These are phyloP conservation scores for Pluvianellus socialis DNA, from an alignment of 2,113 vertebrate genomes.

Conservation along the genomic window DNA sequence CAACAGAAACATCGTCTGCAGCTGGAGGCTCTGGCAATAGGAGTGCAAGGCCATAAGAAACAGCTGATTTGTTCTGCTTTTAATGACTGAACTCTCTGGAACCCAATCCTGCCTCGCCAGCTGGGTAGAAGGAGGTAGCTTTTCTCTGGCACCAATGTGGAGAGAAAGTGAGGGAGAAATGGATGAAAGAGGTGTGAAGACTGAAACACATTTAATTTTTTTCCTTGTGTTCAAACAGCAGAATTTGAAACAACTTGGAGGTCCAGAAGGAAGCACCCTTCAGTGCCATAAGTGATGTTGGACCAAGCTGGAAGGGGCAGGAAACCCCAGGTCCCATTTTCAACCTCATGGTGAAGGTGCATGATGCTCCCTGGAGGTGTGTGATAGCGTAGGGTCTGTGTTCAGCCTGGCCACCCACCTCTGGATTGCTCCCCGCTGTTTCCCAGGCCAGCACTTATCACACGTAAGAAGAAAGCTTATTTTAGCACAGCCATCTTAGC, in stretches of 20 bases:
- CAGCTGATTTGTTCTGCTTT: too few species aligned
- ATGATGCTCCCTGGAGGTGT: rapidly evolving
- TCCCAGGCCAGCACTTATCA: background rate
- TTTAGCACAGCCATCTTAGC: background rate
- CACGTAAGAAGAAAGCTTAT: background rate
- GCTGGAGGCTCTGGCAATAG: too few species aligned
- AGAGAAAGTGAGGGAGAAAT: background rate
- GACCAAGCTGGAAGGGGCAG: background rate
- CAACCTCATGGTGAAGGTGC: rapidly evolving
- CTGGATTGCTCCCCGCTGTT: background rate
- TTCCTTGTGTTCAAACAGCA: background rate
- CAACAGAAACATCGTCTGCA: too few species aligned
- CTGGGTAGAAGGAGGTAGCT: too few species aligned
- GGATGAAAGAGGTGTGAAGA: background rate
- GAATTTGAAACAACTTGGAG: background rate
- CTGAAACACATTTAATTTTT: background rate
- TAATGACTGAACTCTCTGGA: too few species aligned
- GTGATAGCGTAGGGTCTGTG: rapidly evolving
- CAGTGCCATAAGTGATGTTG: background rate
- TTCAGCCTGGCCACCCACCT: background rate
- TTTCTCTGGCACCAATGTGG: too few species aligned
- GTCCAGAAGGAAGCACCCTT: background rate
- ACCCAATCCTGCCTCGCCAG: too few species aligned
- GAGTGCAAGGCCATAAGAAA: too few species aligned
- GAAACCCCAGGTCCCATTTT: background rate